Base-by-base conservation (phyloP, 1,140 invertebrate species). In the Stegodyphus mimosarum region DNA sequence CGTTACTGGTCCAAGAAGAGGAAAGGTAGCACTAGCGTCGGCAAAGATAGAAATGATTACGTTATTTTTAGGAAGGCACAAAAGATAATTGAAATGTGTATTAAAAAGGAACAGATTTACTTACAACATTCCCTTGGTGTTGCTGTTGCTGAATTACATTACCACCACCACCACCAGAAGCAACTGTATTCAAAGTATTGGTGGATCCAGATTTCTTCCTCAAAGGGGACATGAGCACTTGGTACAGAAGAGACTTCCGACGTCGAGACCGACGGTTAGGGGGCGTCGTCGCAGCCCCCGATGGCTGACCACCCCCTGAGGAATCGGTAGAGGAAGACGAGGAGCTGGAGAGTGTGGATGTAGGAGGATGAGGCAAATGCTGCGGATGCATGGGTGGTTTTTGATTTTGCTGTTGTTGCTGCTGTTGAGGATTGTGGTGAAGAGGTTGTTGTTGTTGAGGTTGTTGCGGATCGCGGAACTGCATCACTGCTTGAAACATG, bases 401-500 rank as follows among this genome's bases (percentile, higher is more conserved):
- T 49, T 71, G 78, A 6, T 51, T 52, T 10, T 77, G 83, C 49
- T 48, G 52, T 13, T 53, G 64, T 15, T 49, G 53, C 49, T 60
- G 18, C 13, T 75, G 63, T 52, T 67, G 81, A 17, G 74, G 83
- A 17, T 70, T 72, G 50, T 83, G 81, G 6, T 74, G 81, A 1
- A 60, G 48, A 15, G 13, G 51, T 18, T 74, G 72, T 7, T 49
- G 15, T 50, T 67, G 48, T 52, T 63, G 52, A 13, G 15, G n/a
- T 11, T 70, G 77, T 7, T 83, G 80, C 6, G 80, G 71, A 50
- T 86, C 84, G 1, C 84, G 75, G 13, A 75, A 86, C 49, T 86
- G 85, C 9, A 86, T 77, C 11, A 86, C 77, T 15, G 67, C 85
- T 69, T 86, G 85, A 48, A 86, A 86, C 85, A 86, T 86, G 55